Evolutionary conservation across 2,888 invertebrate species (phyloP).

Genomic region (Gymnosoma rotundatum): DNA sequence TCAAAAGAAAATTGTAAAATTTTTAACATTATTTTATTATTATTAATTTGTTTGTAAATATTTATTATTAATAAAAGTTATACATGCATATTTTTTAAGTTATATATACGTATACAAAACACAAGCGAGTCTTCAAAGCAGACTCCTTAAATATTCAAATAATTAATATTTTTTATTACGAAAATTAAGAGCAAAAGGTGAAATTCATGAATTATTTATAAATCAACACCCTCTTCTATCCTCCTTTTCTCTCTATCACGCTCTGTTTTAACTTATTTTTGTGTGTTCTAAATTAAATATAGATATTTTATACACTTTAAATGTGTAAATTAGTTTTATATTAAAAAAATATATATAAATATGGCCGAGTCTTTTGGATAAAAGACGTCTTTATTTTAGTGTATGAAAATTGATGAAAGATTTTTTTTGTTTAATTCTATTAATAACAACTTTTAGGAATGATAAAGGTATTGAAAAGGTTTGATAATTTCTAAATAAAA

Average conservation of each 20-base stretch:
- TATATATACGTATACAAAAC: neutral
- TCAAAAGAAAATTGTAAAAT: slow-evolving; percentile 14
- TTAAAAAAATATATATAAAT: slow-evolving; percentile 6
- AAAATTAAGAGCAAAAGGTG: slow-evolving; percentile 25
- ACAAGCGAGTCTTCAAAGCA: neutral
- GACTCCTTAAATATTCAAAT: too few relatives aligned
- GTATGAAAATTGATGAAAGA: neutral
- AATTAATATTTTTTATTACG: too few relatives aligned
- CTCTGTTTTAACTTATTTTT: too few relatives aligned
- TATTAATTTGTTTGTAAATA: slow-evolving; percentile 56
- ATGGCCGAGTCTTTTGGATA: neutral
- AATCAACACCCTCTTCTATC: neutral
- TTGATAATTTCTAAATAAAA: neutral
- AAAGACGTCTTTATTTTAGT: slow-evolving; percentile 30
- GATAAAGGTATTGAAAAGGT: neutral
- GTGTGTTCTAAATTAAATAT: neutral
- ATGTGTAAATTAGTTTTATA: slow-evolving; percentile 45
- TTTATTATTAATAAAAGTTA: slow-evolving; percentile 24
- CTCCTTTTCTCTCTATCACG: neutral
- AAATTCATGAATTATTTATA: slow-evolving; percentile 51
- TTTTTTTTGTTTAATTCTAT: neutral
- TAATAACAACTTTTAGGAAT: neutral
- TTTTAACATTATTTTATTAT: slow-evolving; percentile 31
- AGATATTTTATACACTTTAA: slow-evolving; percentile 28
- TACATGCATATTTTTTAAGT: neutral